A percentile compares a stretch with the other conserved stretches of the same genome.
Evolutionary conservation across 1,140 invertebrate species (phyloP).

Genomic region (Ostrea denselamellosa): DNA sequence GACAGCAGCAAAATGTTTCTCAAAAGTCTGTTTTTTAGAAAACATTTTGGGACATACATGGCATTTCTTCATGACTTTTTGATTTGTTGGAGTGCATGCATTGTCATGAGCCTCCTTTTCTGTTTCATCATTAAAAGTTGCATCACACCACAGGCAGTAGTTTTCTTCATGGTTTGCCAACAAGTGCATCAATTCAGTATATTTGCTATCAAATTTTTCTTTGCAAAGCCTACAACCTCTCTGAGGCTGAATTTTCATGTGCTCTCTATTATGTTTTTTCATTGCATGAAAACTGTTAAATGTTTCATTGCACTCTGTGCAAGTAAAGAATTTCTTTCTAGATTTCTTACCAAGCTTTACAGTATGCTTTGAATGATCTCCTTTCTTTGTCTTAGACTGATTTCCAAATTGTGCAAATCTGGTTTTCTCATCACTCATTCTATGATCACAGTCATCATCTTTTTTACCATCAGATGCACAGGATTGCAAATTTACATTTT

Average conservation of each 20-base stretch:
- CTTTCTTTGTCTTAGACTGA: not conserved
- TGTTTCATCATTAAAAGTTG: not conserved
- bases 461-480: not conserved
- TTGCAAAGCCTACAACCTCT: not conserved
- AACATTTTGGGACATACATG: not conserved
- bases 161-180: not conserved
- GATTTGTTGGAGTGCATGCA: not conserved
- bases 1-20: not conserved
- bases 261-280: not conserved
- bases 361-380: not conserved
- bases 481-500: not conserved
- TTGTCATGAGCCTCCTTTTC: not conserved
- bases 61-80: slow-evolving; percentile 7
- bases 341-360: not conserved
- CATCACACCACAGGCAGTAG: slow-evolving; percentile 16
- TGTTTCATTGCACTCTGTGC: not conserved
- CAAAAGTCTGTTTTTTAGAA: not conserved
- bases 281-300: not conserved
- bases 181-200: not conserved
- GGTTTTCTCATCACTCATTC: not conserved
- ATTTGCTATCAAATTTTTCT: not conserved
- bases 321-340: not conserved
- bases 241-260: not conserved
- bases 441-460: not conserved
- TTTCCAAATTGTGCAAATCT: not conserved